Conservation (phyloP, 2,888 invertebrate species). For the Tachina fera region DNA sequence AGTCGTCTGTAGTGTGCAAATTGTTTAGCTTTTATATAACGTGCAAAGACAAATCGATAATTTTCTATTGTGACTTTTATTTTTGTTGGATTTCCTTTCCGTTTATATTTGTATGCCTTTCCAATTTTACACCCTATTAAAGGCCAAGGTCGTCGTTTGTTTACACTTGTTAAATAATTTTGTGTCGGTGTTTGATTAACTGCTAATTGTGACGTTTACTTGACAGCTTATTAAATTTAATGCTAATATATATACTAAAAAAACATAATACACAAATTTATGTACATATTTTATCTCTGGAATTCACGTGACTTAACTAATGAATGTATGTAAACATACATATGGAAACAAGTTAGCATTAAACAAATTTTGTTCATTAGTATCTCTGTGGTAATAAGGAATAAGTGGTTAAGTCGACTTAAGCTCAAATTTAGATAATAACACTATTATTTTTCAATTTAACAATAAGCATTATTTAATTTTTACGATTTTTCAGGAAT, state of each 20-base stretch:
- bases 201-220: conserved; percentile 37
- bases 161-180: conserved; percentile 10
- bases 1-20: background rate
- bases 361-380: too few species aligned
- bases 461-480: too few species aligned
- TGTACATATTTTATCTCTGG: too few species aligned
- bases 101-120: background rate
- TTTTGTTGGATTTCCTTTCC: background rate
- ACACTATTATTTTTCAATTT: too few species aligned
- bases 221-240: background rate
- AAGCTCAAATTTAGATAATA: too few species aligned
- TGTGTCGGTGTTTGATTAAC: conserved; percentile 14
- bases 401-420: too few species aligned
- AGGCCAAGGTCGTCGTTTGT: conserved; percentile 64
- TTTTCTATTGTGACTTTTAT: conserved; percentile 29
- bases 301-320: too few species aligned
- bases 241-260: background rate
- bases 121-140: conserved; percentile 29
- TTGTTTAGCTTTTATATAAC: conserved; percentile 59
- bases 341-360: background rate
- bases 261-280: too few species aligned
- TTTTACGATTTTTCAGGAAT: too few species aligned
- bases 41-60: conserved; percentile 61
- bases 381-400: too few species aligned
- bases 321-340: background rate